Evolutionary conservation across 2,888 invertebrate species (phyloP), one percentile per base, ranked within the genome.

Genomic region (Eupeodes luniger): DNA sequence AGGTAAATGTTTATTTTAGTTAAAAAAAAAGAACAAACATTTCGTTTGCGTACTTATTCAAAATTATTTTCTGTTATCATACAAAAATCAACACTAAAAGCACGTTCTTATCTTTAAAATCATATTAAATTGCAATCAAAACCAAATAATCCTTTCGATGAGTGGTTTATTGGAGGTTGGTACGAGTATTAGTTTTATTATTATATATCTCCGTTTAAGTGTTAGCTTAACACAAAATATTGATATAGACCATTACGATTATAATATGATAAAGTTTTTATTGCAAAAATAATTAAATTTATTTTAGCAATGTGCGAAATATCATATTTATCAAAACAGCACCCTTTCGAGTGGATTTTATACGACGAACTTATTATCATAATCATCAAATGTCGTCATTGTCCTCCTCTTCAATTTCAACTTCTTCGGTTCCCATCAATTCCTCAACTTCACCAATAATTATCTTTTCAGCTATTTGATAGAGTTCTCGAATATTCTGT

Each of bases 401-500:
- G 36, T 83, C 85, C 9, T 78, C 81, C 11, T 85, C 88, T 10
- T 75, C 85, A 11, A 79, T 27, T 47, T 62, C 81, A 34, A 81
- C 16, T 57, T 87, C 90, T 16, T 90, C 90, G 5, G 83, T 87
- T 57, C 87, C 90, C 34, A 62, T 36, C 57, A 5, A 66, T 81
- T 27, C 85, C 76, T 89, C 88, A 2, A 89, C 90, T 55, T 92
- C 92, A 7, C 95, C 95, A 70, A 95, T 94, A 40, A 96, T 95
- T 89, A 96, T 94, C 90, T 95, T 94, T 89, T 95, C 95, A 1
- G 96, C 96, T 84, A 95, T 92, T 16, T 92, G 91, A 91, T 96
- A 96, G 90, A 96, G 94, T 90, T 95, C 95, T 47, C 95, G 94
- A 80, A 96, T 95, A 59, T 94, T 95, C 95, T 96, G 91, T 34